Conservation (phyloP, 2,888 invertebrate genomes). For the Nasonovia ribisnigri region DNA sequence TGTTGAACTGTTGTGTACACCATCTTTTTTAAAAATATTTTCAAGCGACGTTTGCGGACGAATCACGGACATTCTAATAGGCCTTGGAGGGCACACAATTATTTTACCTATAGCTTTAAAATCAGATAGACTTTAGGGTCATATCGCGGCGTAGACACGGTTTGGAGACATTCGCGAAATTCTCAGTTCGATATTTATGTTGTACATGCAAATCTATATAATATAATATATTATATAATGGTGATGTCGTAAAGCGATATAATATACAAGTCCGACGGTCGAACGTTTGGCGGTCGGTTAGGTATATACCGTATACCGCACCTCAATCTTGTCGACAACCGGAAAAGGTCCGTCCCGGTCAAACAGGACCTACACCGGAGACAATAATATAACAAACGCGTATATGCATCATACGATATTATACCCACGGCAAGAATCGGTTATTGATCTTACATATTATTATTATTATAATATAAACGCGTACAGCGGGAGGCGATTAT, state of each 20-base stretch:
- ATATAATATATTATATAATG: neutral
- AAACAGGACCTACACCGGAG: neutral
- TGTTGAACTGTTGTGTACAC: too few species aligned
- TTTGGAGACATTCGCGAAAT: neutral
- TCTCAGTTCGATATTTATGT: neutral
- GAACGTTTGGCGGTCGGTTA: neutral
- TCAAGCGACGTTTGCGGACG: neutral
- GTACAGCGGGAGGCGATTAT: neutral
- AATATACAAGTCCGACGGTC: neutral
- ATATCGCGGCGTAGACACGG: neutral
- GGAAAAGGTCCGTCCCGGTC: slow-evolving; percentile 17
- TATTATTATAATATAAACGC: neutral
- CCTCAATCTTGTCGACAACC: slow-evolving; percentile 17
- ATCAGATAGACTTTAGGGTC: neutral
- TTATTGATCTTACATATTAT: slow-evolving; percentile 2
- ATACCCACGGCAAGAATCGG: slow-evolving; percentile 1
- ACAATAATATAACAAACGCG: neutral
- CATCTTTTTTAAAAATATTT: neutral
- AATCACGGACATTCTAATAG: neutral
- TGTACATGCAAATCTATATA: neutral
- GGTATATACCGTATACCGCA: neutral
- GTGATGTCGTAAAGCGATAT: neutral
- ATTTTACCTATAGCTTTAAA: neutral
- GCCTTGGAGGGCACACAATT: neutral
- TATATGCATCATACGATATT: neutral